Evolutionary conservation across 1,140 invertebrate genomes (phyloP).

Genomic region (Chrysomallon squamiferum): DNA sequence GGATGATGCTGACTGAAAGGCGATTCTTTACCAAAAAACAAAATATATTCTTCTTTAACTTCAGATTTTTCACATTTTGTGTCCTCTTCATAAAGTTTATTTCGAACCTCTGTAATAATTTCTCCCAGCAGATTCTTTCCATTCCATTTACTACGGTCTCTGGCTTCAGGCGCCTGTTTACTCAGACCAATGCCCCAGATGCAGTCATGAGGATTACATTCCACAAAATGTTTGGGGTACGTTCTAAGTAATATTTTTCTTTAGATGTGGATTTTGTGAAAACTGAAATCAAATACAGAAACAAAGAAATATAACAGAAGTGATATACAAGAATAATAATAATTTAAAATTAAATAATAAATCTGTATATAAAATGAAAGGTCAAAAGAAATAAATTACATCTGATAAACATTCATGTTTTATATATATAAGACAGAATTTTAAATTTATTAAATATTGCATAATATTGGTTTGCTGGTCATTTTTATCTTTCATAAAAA

Average conservation of each 20-base stretch:
- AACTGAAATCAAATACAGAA: constrained; percentile 40
- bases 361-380: too few relatives aligned
- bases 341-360: too few relatives aligned
- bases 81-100: constrained; percentile 22
- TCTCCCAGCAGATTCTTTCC: constrained; percentile 49
- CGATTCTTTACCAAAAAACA: constrained; percentile 10
- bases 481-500: too few relatives aligned
- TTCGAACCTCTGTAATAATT: constrained; percentile 43
- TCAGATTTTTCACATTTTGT: neutral
- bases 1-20: constrained; percentile 45
- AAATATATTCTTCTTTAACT: constrained; percentile 6
- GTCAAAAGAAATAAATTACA: too few relatives aligned
- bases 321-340: neutral
- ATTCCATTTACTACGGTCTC: constrained; percentile 30
- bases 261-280: constrained; percentile 40
- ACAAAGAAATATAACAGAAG: constrained; percentile 13
- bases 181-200: constrained; percentile 50
- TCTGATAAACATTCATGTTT: too few relatives aligned
- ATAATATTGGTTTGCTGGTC: too few relatives aligned
- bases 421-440: too few relatives aligned
- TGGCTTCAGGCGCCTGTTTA: constrained; percentile 28
- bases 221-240: constrained; percentile 41
- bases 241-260: constrained; percentile 30
- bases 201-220: constrained; percentile 47
- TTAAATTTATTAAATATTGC: too few relatives aligned